These are phyloP conservation scores for Rhaphigaster nebulosa DNA, from an alignment of 2,888 invertebrate genomes.

Conservation along the genomic window DNA sequence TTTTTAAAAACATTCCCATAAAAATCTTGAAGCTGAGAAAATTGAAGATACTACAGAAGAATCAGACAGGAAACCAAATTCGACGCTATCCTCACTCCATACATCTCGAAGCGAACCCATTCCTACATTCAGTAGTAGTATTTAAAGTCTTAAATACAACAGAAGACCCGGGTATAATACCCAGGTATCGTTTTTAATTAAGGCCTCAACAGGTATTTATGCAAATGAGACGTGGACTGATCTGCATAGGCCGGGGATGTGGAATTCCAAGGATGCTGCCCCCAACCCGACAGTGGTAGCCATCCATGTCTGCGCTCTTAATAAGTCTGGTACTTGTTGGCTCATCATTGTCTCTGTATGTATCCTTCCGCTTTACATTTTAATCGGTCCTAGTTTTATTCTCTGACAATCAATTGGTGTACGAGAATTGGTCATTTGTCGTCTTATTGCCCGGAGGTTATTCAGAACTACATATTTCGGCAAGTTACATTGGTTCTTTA, in stretches of 20 bases:
- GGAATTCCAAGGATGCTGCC: neutral
- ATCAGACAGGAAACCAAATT: neutral
- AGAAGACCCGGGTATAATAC: neutral
- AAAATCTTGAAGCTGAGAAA: neutral
- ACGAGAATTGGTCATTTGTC: neutral
- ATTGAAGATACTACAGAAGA: neutral
- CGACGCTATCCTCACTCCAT: neutral
- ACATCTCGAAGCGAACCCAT: neutral
- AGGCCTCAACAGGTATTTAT: slow-evolving; percentile 43
- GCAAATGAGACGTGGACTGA: neutral
- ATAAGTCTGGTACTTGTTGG: neutral
- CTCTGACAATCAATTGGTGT: neutral
- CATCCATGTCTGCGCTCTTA: neutral
- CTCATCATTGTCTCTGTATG: neutral
- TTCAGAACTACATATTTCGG: neutral
- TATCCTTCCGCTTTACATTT: neutral
- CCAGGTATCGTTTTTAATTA: slow-evolving; percentile 43
- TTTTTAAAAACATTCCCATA: neutral
- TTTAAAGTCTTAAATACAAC: neutral
- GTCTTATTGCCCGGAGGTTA: neutral
- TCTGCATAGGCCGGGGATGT: slow-evolving; percentile 5
- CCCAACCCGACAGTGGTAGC: neutral
- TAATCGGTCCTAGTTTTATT: neutral
- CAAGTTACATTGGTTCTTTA: neutral
- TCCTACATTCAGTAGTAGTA: neutral